Conservation (phyloP, 2,113 vertebrate genomes). For the Podarcis muralis region DNA sequence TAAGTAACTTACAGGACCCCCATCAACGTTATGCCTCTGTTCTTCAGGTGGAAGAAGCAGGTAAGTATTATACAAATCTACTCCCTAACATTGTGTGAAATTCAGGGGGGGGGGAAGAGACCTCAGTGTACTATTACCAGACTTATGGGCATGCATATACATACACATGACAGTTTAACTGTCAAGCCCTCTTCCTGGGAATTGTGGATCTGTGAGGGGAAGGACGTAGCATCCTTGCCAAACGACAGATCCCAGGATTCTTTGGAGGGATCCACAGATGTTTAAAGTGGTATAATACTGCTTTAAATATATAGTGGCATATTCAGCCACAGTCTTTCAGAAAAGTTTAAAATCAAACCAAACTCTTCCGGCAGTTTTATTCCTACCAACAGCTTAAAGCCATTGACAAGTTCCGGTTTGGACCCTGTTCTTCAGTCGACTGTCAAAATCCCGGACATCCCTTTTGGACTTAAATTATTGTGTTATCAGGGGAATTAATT, state of each 20-base stretch:
- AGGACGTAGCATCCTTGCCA: no score
- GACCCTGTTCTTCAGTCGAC: slow-evolving; percentile 36
- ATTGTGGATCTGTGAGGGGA: no score
- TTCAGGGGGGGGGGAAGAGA: neutral
- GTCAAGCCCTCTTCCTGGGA: no score
- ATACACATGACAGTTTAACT: neutral
- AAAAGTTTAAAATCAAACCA: neutral
- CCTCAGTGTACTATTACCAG: neutral
- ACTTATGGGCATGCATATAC: neutral
- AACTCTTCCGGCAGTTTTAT: neutral
- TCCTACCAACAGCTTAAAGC: neutral
- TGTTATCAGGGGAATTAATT: slow-evolving; percentile 54
- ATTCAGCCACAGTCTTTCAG: slow-evolving; percentile 22
- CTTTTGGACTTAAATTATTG: slow-evolving; percentile 62
- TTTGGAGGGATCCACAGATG: slow-evolving; percentile 17
- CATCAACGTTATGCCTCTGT: neutral
- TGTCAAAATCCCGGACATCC: slow-evolving; percentile 36
- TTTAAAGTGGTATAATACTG: no score
- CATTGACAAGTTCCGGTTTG: slow-evolving; percentile 1
- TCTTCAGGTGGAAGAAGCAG: neutral
- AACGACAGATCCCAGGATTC: slow-evolving; percentile 39
- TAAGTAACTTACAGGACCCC: neutral
- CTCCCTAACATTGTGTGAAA: neutral
- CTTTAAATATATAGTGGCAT: no score
- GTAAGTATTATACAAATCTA: neutral